Evolutionary conservation across 2,113 vertebrate species (phyloP).

Genomic region (Pomatostomus ruficeps): DNA sequence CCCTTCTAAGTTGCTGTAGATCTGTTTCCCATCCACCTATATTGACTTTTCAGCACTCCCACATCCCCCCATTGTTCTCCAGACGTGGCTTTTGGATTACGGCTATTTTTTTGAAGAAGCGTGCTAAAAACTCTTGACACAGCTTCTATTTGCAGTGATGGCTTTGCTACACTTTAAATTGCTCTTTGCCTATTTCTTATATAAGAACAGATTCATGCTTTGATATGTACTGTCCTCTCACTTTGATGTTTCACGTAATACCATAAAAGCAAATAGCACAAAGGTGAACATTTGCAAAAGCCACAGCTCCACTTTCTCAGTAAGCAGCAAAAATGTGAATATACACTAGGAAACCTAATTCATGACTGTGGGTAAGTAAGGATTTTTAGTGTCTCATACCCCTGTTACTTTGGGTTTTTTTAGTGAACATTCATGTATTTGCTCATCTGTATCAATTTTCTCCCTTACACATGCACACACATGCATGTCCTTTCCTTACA

Average conservation of each 20-base stretch:
- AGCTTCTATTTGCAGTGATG: neutral
- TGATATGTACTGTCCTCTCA: neutral
- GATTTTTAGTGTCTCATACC: neutral
- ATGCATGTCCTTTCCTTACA: neutral
- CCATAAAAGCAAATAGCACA: neutral
- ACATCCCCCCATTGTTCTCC: neutral
- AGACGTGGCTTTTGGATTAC: neutral
- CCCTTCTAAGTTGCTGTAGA: slow-evolving; percentile 6
- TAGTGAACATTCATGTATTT: neutral
- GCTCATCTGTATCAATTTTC: neutral
- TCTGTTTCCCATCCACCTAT: slow-evolving; percentile 36
- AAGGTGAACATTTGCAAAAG: slow-evolving; percentile 29
- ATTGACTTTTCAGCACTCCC: neutral
- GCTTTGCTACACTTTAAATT: neutral
- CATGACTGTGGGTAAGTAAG: neutral
- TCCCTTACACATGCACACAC: neutral
- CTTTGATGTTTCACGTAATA: neutral
- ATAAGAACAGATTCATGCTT: neutral
- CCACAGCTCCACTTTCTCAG: neutral
- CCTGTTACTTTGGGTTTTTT: neutral
- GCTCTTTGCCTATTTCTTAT: neutral
- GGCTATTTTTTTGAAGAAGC: neutral
- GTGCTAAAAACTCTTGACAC: neutral
- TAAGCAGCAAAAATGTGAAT: slow-evolving; percentile 14
- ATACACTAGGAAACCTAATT: neutral